phyloP scores from a whole-genome alignment of 2,797 vertebrate genomes.

The Acipenser transmontanus region DNA sequence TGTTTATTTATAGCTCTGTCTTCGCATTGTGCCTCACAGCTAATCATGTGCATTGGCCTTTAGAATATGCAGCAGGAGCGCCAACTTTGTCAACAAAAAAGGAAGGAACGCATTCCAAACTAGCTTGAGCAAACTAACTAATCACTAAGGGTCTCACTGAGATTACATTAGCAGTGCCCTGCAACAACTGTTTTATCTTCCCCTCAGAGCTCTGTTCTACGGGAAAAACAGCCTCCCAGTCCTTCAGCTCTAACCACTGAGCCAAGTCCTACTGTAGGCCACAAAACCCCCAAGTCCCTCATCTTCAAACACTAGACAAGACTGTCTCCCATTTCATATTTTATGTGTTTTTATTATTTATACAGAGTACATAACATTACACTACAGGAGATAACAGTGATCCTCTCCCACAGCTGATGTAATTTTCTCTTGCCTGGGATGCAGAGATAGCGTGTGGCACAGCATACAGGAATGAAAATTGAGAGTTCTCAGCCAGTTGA shows the following conservation, averaged over 20 bases:
- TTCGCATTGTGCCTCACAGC: constrained; percentile 15
- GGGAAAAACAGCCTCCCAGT: constrained; percentile 9
- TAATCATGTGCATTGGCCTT: constrained; percentile 23
- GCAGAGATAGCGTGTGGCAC: constrained; percentile 17
- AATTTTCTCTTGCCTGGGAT: constrained; percentile 23
- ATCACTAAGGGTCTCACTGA: constrained; percentile 6
- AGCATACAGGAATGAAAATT: constrained; percentile 7
- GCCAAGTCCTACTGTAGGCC: constrained; percentile 9
- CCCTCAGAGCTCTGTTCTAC: neutral
- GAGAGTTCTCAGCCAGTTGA: neutral
- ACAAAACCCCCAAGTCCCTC: constrained; percentile 8
- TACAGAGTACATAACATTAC: no score
- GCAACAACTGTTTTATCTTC: no score
- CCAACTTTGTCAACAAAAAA: neutral
- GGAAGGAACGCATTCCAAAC: neutral
- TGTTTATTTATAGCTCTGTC: constrained; percentile 20
- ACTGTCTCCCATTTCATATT: neutral
- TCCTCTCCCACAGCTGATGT: constrained; percentile 6
- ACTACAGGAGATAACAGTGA: neutral
- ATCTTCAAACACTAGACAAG: neutral
- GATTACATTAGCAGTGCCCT: no score
- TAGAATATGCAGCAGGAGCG: constrained; percentile 4
- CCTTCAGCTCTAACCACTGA: constrained; percentile 1
- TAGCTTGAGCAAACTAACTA: constrained; percentile 16
- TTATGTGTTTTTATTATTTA: neutral